Percentiles rank a stretch among this genome's conserved stretches.
These are phyloP conservation scores for Cryptoblepharus egeriae DNA, from an alignment of 2,797 vertebrate genomes.

Conservation along the genomic window DNA sequence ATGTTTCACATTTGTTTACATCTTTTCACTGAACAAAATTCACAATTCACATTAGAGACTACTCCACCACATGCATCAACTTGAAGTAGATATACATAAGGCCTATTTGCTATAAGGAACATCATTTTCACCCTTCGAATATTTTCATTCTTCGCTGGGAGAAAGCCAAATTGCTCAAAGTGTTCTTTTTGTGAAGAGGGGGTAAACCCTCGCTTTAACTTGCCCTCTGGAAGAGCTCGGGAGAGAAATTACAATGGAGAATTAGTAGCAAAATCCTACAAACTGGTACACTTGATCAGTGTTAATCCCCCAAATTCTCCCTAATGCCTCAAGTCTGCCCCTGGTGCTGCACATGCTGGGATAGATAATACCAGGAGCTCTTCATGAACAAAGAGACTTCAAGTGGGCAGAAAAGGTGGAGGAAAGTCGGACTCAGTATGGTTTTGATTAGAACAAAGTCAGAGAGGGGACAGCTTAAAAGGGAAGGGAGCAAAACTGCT, in stretches of 20 bases:
- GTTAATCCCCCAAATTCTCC: constrained; percentile 15
- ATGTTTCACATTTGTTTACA: neutral
- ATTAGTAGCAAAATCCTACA: constrained; percentile 11
- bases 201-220: constrained; percentile 13
- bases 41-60: no score
- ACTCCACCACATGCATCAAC: no score
- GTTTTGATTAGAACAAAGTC: neutral
- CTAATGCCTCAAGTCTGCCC: constrained; percentile 22
- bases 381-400: neutral
- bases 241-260: constrained; percentile 12
- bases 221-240: constrained; percentile 5
- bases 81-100: neutral
- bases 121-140: neutral
- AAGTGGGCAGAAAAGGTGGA: neutral
- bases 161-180: neutral
- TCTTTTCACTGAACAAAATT: neutral
- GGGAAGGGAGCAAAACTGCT: neutral
- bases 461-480: neutral
- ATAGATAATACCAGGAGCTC: constrained; percentile 11
- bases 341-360: neutral
- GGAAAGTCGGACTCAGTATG: neutral
- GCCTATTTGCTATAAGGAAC: neutral
- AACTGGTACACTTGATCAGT: constrained; percentile 1
- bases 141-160: neutral
- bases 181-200: neutral